Evolutionary conservation across 1,140 invertebrate species (phyloP).

Genomic region (Hylaeus anthracinus): DNA sequence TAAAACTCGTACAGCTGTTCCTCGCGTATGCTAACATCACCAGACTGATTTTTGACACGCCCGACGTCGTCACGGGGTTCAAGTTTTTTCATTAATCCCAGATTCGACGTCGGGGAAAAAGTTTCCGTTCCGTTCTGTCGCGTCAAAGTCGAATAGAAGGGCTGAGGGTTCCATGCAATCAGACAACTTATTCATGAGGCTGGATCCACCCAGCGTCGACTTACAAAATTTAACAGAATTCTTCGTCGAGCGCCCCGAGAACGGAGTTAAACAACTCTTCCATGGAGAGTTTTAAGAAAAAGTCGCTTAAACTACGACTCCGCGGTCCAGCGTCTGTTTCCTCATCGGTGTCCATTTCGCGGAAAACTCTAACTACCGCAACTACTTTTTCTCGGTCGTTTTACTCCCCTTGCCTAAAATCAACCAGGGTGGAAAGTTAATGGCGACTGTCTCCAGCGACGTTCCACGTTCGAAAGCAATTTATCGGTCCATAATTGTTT

Average conservation of each 20-base stretch:
- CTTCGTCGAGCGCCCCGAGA: neutral
- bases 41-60: neutral
- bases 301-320: neutral
- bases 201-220: neutral
- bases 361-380: neutral
- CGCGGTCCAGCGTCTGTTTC: neutral
- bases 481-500: conserved; percentile 39
- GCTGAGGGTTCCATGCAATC: conserved; percentile 1
- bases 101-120: neutral
- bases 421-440: neutral
- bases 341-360: neutral
- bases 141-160: conserved; percentile 7
- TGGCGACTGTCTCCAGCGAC: neutral
- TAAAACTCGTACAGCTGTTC: neutral
- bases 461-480: conserved; percentile 18
- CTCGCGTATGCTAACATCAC: neutral
- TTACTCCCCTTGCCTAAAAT: neutral
- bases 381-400: no score
- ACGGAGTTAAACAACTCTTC: neutral
- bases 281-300: neutral
- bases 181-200: neutral
- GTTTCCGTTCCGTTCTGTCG: neutral
- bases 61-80: neutral
- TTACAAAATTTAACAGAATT: neutral
- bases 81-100: neutral